Base-by-base conservation (phyloP, 2,888 invertebrate genomes). In the Lasioglossum malachurum region DNA sequence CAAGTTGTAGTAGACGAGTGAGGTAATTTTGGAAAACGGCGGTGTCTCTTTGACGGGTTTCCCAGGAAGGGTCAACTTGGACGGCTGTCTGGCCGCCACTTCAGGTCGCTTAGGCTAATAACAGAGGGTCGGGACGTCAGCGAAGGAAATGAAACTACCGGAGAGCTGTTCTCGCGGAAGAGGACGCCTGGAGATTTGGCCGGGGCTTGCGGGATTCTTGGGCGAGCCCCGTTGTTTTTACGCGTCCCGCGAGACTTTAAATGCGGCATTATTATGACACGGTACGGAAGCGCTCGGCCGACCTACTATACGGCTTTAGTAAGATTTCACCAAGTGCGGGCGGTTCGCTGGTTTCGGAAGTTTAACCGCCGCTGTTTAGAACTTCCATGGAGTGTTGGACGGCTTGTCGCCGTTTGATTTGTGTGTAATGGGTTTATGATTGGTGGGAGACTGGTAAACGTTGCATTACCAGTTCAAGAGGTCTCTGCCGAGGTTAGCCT, bases 91-190 rank as follows among this genome's bases (percentile, higher is more conserved):
- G 82, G 67, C 74, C 12, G 75, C 79, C 82, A 79, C 87, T 90
- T 90, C 77, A 75, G 82, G 81, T n/a, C 87, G 85, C 82, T 90
- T 90, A 87, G 90, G 90, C 88, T 90, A 90, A 90, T 90, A 88
- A 90, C 85, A 81, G 74, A 72, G 83, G 67, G 82, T 53, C 64
- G 79, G 72, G 75, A 78, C 81, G 79, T 69, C 71, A 27, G 76
- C 78, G 79, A 84, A 88, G 90, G 90, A 90, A 90, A 90, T 90
- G 90, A 90, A 90, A 90, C 88, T 87, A 87, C 90, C 85, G 81
- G 90, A 73, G 74, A n/a, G 53, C 76, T 60, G 81, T 81, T 80
- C 78, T 53, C 2, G 83, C 79, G 38, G 76, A 35, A 69, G 67
- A 81, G 79, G 46, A 81, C 67, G 79, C 60, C 46, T 69, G 46